Evolutionary conservation across 92 coral and sea anemone genomes (phyloP), one percentile per base, ranked within the genome.

Genomic region (Bergia sp.): DNA sequence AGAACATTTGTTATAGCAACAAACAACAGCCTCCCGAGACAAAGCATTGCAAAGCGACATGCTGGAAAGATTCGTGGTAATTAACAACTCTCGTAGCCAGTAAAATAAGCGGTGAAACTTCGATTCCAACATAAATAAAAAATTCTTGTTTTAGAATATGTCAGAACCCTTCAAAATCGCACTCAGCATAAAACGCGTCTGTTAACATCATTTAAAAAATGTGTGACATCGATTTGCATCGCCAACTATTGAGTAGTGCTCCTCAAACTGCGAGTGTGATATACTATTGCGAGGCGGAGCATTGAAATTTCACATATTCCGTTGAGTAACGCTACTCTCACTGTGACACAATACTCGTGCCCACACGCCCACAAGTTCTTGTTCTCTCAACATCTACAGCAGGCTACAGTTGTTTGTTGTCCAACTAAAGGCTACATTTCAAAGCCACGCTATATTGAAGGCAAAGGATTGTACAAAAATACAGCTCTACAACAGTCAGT

Each of bases 391-490:
- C 29, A 29, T 16, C 47, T 58, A 18, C 45, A 58, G 53, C 37
- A 6, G 55, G 29, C 44, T 42, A 42, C 85, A 8, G n/a, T 6
- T 79, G 83, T 55, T 57, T 79, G 83, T 79, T 55, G 20, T 57
- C 65, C 21, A 15, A 79, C 37, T 3, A 79, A 76, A 79, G 67
- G 11, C 23, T n/a, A 47, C 23, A 55, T 42, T 82, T 82, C 76
- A 23, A 84, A 79, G 87, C 87, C 66, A 67, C 74, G 43, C 65
- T 23, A 84, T 29, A 39, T 5, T 41, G 49, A 75, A 75, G 49
- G 45, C 79, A 61, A 76, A 72, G 49, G 79, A 8, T 16, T 67
- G 43, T 84, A 84, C 79, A 84, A 84, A 71, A 84, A 84, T 84
- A 84, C 87, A 73, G 87, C 74, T 69, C 42, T 45, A 38, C 37